Evolutionary conservation across 2,113 vertebrate genomes (phyloP), one percentile per base, ranked within the genome.

Genomic region (Gadus macrocephalus): DNA sequence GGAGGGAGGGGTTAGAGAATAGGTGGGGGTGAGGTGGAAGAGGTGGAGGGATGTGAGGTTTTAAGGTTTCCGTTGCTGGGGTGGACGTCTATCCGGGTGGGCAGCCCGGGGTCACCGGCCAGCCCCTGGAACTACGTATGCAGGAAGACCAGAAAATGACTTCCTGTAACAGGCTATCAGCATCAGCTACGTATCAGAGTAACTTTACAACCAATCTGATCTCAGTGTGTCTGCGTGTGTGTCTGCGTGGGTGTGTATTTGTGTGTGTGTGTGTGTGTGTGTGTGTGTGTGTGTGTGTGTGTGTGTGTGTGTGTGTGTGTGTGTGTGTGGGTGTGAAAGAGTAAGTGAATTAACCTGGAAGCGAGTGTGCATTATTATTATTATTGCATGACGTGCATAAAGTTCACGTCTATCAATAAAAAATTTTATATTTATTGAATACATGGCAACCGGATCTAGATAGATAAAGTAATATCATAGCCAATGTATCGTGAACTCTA

Each of bases 61-160:
- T 5, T 17, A 5, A 35, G 20, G 20, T 20, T 20, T 20, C 12
- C 27, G 42, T 69, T 20, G 28, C 20, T 6, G 25, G 5, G 8
- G 3, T 2, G 19, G 42, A 14, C 12, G 42, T 49, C 42, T 49
- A 49, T 11, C 42, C 8, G 42, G 42, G 5, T 14, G 5, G 38
- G 42, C 8, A 9, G 42, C 9, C 9, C 1, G 14, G 49, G 64
- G 68, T 58, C 22, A 3, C 6, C 27, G 27, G 71, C 62, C 73
- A 49, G 61, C 74, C 64, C 74, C 73, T 80, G 14, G 65, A 67
- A 7, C 31, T 55, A 25, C 2, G 79, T 73, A 82, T 49, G 66
- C 70, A 84, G 73, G 53, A 78, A 16, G 68, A 62, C 75, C 81
- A 73, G 76, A 79, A 74, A 69, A 65, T 63, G 67, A 73, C 31